These are phyloP conservation scores for Meiosimyza platycephala DNA, from an alignment of 2,888 invertebrate species.

Conservation along the genomic window DNA sequence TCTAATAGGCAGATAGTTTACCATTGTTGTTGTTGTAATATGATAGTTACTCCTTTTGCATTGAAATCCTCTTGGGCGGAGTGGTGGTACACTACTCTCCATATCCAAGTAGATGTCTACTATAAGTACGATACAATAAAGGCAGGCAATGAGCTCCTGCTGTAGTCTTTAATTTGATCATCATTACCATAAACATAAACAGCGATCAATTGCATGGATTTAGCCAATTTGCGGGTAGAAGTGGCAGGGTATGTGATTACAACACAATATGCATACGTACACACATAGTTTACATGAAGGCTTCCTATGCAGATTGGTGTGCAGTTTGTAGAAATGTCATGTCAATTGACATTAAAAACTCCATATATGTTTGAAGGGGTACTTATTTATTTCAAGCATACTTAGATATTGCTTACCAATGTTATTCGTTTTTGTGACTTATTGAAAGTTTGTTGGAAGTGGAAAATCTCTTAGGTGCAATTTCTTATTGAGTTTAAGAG, in stretches of 20 bases:
- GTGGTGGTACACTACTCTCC: neutral
- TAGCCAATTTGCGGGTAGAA: neutral
- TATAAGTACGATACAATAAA: neutral
- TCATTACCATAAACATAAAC: constrained; percentile 36
- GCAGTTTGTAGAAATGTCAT: neutral
- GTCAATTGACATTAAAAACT: constrained; percentile 17
- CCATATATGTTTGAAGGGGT: constrained; percentile 6
- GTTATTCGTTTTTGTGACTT: no score
- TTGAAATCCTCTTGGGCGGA: neutral
- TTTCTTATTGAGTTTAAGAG: no score
- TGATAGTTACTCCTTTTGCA: constrained; percentile 11
- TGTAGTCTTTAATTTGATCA: constrained; percentile 32
- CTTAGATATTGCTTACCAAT: no score
- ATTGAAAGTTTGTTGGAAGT: no score
- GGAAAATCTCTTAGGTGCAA: no score
- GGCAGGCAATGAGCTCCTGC: neutral
- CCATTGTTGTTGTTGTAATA: constrained; percentile 28
- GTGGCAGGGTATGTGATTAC: no score
- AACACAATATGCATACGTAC: no score
- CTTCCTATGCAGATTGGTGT: neutral
- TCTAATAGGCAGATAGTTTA: constrained; percentile 36
- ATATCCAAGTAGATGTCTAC: neutral
- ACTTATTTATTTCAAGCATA: no score
- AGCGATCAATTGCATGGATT: constrained; percentile 23
- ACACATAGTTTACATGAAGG: constrained; percentile 1